Evolutionary conservation across 2,113 vertebrate genomes (phyloP).

Genomic region (Callopanchax toddi): DNA sequence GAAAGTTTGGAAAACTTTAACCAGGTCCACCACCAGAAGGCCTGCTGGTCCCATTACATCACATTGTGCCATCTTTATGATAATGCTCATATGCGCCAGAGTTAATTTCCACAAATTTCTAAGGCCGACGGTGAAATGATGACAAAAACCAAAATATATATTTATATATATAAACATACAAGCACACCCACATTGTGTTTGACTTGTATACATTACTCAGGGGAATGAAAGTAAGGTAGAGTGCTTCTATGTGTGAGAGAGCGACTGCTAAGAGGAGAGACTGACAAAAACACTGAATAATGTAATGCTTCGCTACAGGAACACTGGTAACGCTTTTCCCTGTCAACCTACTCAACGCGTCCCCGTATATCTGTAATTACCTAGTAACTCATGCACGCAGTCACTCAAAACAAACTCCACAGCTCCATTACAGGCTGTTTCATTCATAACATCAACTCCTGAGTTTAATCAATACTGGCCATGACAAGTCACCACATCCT

Average conservation of each 20-base stretch:
- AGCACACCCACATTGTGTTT: conserved; percentile 30
- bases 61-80: conserved; percentile 56
- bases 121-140: conserved; percentile 47
- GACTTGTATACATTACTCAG: conserved; percentile 31
- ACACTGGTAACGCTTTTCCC: conserved; percentile 25
- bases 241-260: conserved; percentile 5
- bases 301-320: conserved; percentile 10
- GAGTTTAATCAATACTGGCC: conserved; percentile 59
- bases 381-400: conserved; percentile 5
- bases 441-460: conserved; percentile 52
- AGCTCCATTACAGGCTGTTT: conserved; percentile 36
- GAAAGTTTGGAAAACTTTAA: too few species aligned
- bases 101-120: conserved; percentile 60
- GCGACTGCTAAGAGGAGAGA: conserved; percentile 4
- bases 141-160: too few species aligned
- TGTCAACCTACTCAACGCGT: conserved; percentile 15
- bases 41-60: conserved; percentile 42
- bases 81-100: conserved; percentile 48
- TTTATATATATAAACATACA: conserved; percentile 28
- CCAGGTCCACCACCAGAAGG: too few species aligned
- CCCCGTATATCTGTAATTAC: conserved; percentile 21
- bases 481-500: conserved; percentile 61
- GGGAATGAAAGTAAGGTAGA: conserved; percentile 29
- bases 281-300: conserved; percentile 37
- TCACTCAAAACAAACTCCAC: conserved; percentile 16